Evolutionary conservation across 2,888 invertebrate genomes (phyloP), one percentile per base, ranked within the genome.

Genomic region (Cyclophora punctaria): DNA sequence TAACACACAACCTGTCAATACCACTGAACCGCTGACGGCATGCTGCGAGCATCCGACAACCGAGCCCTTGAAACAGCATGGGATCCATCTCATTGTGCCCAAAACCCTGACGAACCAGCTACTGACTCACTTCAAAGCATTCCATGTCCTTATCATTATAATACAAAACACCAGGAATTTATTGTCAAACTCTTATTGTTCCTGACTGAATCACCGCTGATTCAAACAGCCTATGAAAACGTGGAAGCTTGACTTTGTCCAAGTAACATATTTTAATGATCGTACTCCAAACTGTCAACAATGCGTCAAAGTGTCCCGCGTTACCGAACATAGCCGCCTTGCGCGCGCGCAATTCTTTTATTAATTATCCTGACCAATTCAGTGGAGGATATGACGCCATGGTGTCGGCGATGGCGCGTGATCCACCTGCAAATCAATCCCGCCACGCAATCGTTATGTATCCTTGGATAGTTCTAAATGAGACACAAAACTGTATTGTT

Each of bases 311-410:
- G 63, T 58, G 62, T 65, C 67, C 69, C 62, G 71, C 71, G 73
- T 71, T 71, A 72, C 84, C 85, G 80, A 83, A 85, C 80, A 84
- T 80, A 84, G 85, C 69, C 72, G 71, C 69, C 68, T 75, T 76
- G 78, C 69, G 72, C 73, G 70, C 70, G 78, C 84, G 78, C 84
- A 77, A 75, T 79, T 78, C 78, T 86, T 86, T 87, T 86, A 87
- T 86, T 87, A 86, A 87, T 86, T 83, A 78, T 72, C 66, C 73
- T 80, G 73, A 68, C 85, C 84, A 86, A 85, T 84, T 81, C 74
- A 69, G 78, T 69, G 57, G 77, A 86, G 87, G 87, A 88, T 87
- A 83, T 88, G 87, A 88, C 84, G 86, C 78, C 84, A 83, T 78
- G 74, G 68, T 69, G 77, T 71, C 75, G 71, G 71, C 73, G 75